Conservation (phyloP, 2,113 vertebrate genomes). For the Etheostoma cragini region DNA sequence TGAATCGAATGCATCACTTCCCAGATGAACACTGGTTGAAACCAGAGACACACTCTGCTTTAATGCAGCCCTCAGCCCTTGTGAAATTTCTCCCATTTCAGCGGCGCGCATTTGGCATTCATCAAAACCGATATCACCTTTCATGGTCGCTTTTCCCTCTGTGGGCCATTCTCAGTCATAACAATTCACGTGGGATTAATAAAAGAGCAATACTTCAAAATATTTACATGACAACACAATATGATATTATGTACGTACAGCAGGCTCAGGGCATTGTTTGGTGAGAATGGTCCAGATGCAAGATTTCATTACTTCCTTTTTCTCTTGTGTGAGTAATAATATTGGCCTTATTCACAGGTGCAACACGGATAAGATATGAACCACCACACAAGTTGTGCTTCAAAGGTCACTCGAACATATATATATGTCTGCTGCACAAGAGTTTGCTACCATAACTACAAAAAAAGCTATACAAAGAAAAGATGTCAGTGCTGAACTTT, state of each 20-base stretch:
- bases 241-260: constrained; percentile 40
- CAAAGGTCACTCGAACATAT: constrained; percentile 44
- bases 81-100: constrained; percentile 74
- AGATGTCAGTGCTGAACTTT: constrained; percentile 45
- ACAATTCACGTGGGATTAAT: constrained; percentile 64
- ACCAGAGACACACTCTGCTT: constrained; percentile 58
- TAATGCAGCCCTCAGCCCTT: constrained; percentile 58
- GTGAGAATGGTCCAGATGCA: constrained; percentile 58
- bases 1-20: constrained; percentile 63
- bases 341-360: constrained; percentile 70
- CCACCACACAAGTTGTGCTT: constrained; percentile 53
- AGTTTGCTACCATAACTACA: constrained; percentile 7
- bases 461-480: constrained; percentile 48
- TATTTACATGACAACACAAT: constrained; percentile 75
- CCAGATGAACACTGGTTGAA: constrained; percentile 69
- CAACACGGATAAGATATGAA: constrained; percentile 66
- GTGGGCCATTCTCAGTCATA: constrained; percentile 61
- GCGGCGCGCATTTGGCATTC: constrained; percentile 73
- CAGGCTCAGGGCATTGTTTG: constrained; percentile 53
- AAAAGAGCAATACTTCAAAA: constrained; percentile 63
- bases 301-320: constrained; percentile 69
- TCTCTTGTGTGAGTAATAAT: constrained; percentile 69
- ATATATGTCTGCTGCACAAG: constrained; percentile 18
- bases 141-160: constrained; percentile 45
- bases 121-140: constrained; percentile 76